Conservation (phyloP, 2,797 vertebrate species). For the Acipenser ruthenus region DNA sequence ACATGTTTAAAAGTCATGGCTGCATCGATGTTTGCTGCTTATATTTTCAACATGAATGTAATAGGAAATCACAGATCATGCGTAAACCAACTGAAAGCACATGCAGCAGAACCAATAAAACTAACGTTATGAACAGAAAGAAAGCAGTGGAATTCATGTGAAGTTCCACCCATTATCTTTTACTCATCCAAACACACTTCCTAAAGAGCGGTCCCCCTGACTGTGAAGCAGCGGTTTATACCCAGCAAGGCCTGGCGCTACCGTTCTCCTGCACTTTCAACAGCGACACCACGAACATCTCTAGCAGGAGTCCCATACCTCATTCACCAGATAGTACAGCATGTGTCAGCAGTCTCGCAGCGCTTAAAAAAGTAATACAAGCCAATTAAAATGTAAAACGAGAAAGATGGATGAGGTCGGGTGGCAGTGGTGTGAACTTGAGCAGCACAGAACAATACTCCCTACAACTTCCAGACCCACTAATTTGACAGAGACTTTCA, state of each 20-base stretch:
- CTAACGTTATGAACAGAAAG: no score
- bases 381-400: constrained; percentile 79
- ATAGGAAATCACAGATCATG: no score
- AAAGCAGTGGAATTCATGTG: no score
- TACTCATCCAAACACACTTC: no score
- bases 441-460: constrained; percentile 60
- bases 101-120: no score
- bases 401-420: constrained; percentile 68
- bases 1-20: no score
- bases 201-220: no score
- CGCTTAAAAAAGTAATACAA: constrained; percentile 61
- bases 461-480: constrained; percentile 58
- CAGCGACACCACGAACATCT: constrained; percentile 22
- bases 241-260: constrained; percentile 28
- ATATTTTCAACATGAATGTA: no score
- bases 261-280: constrained; percentile 25
- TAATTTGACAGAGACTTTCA: constrained; percentile 72
- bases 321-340: constrained; percentile 69
- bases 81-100: no score
- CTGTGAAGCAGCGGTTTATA: constrained; percentile 43
- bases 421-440: constrained; percentile 64
- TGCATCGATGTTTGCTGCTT: no score
- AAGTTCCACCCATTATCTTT: no score
- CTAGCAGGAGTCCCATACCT: constrained; percentile 52
- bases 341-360: constrained; percentile 67